Conservation (phyloP, 2,113 vertebrate species). For the Epinephelus lanceolatus region DNA sequence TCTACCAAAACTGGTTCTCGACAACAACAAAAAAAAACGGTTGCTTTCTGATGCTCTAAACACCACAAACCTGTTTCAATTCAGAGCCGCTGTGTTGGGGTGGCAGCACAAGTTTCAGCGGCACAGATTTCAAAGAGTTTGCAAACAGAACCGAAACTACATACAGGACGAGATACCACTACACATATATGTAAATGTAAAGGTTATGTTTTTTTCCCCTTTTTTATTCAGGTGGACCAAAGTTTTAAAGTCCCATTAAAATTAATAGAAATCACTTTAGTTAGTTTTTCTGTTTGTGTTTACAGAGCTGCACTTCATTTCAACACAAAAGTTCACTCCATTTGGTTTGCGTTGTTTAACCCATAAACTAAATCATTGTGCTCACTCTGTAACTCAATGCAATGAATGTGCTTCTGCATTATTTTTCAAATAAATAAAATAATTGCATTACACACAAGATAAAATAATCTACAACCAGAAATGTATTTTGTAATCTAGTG, state of each 20-base stretch:
- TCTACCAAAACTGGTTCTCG: neutral
- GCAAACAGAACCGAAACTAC: constrained; percentile 44
- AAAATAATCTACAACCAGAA: too few relatives aligned
- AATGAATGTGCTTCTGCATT: too few relatives aligned
- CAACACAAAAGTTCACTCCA: too few relatives aligned
- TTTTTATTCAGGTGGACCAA: neutral
- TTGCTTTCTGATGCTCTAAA: neutral
- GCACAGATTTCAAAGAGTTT: constrained; percentile 44
- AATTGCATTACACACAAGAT: too few relatives aligned
- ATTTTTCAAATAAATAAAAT: too few relatives aligned
- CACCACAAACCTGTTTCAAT: constrained; percentile 31
- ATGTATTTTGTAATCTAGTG: too few relatives aligned
- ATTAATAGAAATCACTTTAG: too few relatives aligned
- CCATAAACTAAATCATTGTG: too few relatives aligned
- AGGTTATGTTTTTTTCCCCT: neutral
- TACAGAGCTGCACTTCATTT: too few relatives aligned
- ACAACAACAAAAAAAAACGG: too few relatives aligned
- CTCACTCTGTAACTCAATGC: too few relatives aligned
- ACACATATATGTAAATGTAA: neutral
- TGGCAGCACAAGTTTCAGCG: constrained; percentile 28
- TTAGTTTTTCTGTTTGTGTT: neutral
- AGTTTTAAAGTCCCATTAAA: neutral
- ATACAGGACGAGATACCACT: neutral
- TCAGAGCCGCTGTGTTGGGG: constrained; percentile 36
- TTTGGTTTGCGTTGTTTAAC: too few relatives aligned